These are phyloP conservation scores for Nephrotoma flavescens DNA, from an alignment of 2,888 invertebrate genomes.

Conservation along the genomic window DNA sequence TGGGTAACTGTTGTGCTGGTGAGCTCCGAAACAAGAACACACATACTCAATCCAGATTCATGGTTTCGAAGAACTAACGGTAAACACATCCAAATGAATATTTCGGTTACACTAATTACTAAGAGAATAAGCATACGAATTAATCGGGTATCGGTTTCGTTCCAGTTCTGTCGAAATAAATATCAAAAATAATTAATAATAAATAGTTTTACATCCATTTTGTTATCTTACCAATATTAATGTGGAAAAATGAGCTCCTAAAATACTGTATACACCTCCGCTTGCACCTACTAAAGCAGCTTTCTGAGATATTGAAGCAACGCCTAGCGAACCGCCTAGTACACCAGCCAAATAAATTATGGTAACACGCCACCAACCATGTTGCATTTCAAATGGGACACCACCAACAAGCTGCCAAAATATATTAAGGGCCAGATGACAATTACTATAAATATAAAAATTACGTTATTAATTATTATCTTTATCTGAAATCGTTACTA, in stretches of 20 bases:
- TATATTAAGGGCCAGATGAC: not conserved
- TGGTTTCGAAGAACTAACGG: not conserved
- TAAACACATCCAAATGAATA: not conserved
- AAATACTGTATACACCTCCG: not conserved
- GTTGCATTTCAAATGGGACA: not conserved
- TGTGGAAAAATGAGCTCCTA: not conserved
- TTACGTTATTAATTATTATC: not conserved
- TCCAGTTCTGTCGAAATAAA: not conserved
- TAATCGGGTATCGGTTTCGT: not conserved
- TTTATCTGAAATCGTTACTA: no score
- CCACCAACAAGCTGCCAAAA: not conserved
- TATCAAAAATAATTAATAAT: no score
- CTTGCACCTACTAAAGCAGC: not conserved
- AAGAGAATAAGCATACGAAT: not conserved
- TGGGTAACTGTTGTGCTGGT: not conserved
- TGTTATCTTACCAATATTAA: not conserved
- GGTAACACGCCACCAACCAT: not conserved
- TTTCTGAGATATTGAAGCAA: not conserved
- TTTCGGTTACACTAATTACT: not conserved
- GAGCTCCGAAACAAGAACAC: not conserved
- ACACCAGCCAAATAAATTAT: not conserved
- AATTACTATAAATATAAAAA: not conserved
- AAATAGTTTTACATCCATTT: no score
- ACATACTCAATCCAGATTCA: not conserved
- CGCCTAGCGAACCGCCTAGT: not conserved